phyloP scores from a whole-genome alignment of 2,113 vertebrate genomes.

The Symphodus melops region DNA sequence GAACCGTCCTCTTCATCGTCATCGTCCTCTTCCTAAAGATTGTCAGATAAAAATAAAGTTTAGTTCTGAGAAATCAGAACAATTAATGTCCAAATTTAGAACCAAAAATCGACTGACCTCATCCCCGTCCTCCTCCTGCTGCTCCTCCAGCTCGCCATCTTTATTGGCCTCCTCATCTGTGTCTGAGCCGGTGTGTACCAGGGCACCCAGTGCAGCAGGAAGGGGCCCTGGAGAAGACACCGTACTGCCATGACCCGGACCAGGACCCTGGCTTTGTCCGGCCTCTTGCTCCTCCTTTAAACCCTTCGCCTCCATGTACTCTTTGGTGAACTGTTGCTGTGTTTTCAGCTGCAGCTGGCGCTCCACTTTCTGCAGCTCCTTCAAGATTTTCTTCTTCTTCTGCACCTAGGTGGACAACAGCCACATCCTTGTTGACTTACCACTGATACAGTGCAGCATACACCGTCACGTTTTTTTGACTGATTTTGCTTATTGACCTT shows the following conservation, averaged over 20 bases:
- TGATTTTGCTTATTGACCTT: background rate
- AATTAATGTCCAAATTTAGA: background rate
- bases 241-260: constrained; percentile 76
- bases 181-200: constrained; percentile 87
- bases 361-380: constrained; percentile 99
- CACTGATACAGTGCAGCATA: background rate
- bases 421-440: constrained; percentile 20
- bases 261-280: constrained; percentile 77
- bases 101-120: constrained; percentile 24
- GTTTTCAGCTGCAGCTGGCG: constrained; percentile 99
- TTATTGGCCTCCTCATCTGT: constrained; percentile 85
- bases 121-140: constrained; percentile 62
- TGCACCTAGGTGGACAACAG: constrained; percentile 85
- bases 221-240: constrained; percentile 48
- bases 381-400: constrained; percentile 99
- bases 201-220: constrained; percentile 47
- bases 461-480: too few species aligned
- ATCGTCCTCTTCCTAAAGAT: constrained; percentile 77
- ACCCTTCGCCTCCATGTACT: constrained; percentile 98
- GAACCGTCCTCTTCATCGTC: constrained; percentile 90
- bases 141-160: constrained; percentile 72
- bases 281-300: constrained; percentile 88
- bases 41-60: background rate
- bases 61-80: background rate
- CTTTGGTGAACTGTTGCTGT: constrained; percentile 99